These are phyloP conservation scores for Melanotaenia nigrans DNA, from an alignment of 2,797 vertebrate genomes.

Conservation along the genomic window DNA sequence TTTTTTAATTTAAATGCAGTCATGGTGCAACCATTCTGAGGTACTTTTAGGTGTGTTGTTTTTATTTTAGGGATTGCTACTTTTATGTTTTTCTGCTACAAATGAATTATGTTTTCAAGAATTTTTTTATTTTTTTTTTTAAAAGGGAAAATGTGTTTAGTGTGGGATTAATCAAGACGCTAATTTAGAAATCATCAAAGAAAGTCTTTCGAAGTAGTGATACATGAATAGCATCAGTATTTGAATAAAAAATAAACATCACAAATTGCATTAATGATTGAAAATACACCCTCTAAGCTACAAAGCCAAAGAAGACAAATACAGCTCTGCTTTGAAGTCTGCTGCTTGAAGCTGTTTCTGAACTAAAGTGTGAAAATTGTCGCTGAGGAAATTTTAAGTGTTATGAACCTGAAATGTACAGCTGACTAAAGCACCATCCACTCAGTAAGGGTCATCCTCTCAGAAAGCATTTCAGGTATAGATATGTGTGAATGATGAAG, in stretches of 20 bases:
- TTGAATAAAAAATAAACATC: constrained; percentile 38
- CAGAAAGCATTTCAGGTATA: neutral
- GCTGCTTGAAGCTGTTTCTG: constrained; percentile 38
- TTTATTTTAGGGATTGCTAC: constrained; percentile 5
- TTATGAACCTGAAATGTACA: constrained; percentile 41
- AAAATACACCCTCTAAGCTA: constrained; percentile 46
- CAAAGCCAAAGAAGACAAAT: constrained; percentile 48
- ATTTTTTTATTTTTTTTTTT: neutral
- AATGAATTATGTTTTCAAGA: constrained; percentile 13
- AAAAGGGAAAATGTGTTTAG: constrained; percentile 7
- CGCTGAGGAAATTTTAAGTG: constrained; percentile 32
- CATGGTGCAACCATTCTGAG: constrained; percentile 66
- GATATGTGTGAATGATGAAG: constrained; percentile 16
- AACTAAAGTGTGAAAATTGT: constrained; percentile 37
- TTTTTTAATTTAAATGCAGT: constrained; percentile 66
- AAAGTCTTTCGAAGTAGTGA: constrained; percentile 23
- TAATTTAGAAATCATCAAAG: constrained; percentile 33
- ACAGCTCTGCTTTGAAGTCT: constrained; percentile 45
- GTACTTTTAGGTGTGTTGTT: constrained; percentile 62
- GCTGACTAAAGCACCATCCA: constrained; percentile 7
- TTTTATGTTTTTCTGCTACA: constrained; percentile 50
- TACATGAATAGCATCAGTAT: constrained; percentile 14
- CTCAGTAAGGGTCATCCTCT: constrained; percentile 11
- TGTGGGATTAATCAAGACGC: constrained; percentile 2
- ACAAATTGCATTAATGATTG: constrained; percentile 52